Evolutionary conservation across 1,140 invertebrate genomes (phyloP).

Genomic region (Colletes gigas): DNA sequence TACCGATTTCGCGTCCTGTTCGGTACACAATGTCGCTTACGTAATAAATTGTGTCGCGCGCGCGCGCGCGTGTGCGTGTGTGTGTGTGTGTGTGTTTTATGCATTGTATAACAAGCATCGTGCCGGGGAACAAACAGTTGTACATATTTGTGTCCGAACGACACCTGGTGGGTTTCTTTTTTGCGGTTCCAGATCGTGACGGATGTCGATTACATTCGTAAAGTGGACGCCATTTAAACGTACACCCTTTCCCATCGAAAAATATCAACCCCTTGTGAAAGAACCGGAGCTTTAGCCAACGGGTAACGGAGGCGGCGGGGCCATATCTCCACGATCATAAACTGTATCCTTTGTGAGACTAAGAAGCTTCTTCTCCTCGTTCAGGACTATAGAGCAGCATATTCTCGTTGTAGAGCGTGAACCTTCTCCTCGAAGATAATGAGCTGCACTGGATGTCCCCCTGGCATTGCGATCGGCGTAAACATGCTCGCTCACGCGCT

Average conservation of each 20-base stretch:
- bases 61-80: too few relatives aligned
- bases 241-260: background rate
- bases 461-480: background rate
- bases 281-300: too few relatives aligned
- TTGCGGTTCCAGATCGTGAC: too few relatives aligned
- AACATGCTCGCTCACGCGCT: conserved; percentile 25
- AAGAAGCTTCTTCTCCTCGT: too few relatives aligned
- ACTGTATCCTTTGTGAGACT: too few relatives aligned
- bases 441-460: background rate
- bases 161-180: too few relatives aligned
- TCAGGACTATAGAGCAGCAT: too few relatives aligned
- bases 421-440: background rate
- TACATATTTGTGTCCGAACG: background rate
- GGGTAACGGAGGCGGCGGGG: too few relatives aligned
- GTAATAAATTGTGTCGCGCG: conserved; percentile 27
- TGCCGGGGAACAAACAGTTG: background rate
- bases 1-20: conserved; percentile 5
- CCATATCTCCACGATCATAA: too few relatives aligned
- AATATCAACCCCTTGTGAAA: background rate
- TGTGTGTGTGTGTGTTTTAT: background rate
- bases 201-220: too few relatives aligned
- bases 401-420: too few relatives aligned
- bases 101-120: background rate
- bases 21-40: conserved; percentile 25
- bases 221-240: too few relatives aligned